A percentile compares a stretch with the other conserved stretches of the same genome.
These are phyloP conservation scores for Troilus luridus DNA, from an alignment of 2,888 invertebrate species.

Conservation along the genomic window DNA sequence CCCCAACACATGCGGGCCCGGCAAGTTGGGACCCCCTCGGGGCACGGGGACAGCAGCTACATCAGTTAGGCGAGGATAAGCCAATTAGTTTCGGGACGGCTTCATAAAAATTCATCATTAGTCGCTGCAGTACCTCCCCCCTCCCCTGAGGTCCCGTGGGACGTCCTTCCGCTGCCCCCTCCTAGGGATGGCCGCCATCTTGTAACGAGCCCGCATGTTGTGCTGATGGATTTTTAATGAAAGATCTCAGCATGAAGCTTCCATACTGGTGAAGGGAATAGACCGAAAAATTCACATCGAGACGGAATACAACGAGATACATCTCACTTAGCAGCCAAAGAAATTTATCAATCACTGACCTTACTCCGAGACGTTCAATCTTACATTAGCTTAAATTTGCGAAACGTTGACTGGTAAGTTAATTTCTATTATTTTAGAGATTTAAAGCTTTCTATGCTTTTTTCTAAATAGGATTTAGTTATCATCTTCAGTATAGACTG, in stretches of 20 bases:
- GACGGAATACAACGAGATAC: too few species aligned
- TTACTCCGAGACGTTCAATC: too few species aligned
- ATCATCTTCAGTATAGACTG: too few species aligned
- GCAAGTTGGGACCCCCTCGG: background rate
- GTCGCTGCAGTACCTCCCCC: background rate
- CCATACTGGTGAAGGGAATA: too few species aligned
- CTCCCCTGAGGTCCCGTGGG: background rate
- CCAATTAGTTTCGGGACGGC: conserved; percentile 16
- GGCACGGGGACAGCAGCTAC: background rate
- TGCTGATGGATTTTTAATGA: background rate
- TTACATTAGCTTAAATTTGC: too few species aligned
- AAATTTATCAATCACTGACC: too few species aligned
- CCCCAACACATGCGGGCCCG: background rate
- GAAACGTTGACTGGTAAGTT: too few species aligned
- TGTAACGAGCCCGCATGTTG: background rate
- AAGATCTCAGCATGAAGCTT: background rate
- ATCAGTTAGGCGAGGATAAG: conserved; percentile 40
- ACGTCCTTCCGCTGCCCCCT: background rate
- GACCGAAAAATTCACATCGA: too few species aligned
- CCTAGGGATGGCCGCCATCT: background rate
- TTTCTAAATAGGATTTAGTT: too few species aligned
- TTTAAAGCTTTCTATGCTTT: too few species aligned
- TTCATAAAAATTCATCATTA: conserved; percentile 48
- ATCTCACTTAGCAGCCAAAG: too few species aligned
- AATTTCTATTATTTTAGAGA: too few species aligned